These are phyloP conservation scores for Drusus annulatus DNA, from an alignment of 1,140 invertebrate genomes.

Conservation along the genomic window DNA sequence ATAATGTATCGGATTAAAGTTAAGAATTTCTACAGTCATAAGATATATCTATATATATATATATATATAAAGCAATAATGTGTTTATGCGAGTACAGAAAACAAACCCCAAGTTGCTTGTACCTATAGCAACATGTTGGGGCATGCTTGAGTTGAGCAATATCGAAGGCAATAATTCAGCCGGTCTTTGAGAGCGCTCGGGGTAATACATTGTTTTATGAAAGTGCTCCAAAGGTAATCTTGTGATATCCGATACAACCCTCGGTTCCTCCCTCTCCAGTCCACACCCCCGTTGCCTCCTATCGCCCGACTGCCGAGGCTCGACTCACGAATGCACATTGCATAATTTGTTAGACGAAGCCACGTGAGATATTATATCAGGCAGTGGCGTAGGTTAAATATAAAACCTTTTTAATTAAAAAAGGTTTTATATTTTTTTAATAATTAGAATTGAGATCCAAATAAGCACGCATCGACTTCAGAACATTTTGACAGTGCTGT, in stretches of 20 bases:
- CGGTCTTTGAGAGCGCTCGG: slow-evolving; percentile 37
- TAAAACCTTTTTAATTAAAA: no score
- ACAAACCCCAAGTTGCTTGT: slow-evolving; percentile 1
- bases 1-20: no score
- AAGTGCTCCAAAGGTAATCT: slow-evolving; percentile 57
- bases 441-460: no score
- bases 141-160: slow-evolving; percentile 9
- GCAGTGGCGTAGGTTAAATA: slow-evolving; percentile 17
- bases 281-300: no score
- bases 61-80: no score
- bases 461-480: no score
- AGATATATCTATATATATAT: no score
- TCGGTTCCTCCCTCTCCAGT: no score
- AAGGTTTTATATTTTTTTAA: no score
- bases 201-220: slow-evolving; percentile 58
- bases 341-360: slow-evolving; percentile 56
- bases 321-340: slow-evolving; percentile 57
- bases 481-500: no score
- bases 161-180: slow-evolving; percentile 42
- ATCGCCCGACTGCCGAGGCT: background rate
- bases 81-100: background rate
- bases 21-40: no score
- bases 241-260: slow-evolving; percentile 47
- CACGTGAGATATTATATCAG: slow-evolving; percentile 49
- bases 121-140: background rate